Conservation (phyloP, 2,797 vertebrate species). For the Malurus splendens region DNA sequence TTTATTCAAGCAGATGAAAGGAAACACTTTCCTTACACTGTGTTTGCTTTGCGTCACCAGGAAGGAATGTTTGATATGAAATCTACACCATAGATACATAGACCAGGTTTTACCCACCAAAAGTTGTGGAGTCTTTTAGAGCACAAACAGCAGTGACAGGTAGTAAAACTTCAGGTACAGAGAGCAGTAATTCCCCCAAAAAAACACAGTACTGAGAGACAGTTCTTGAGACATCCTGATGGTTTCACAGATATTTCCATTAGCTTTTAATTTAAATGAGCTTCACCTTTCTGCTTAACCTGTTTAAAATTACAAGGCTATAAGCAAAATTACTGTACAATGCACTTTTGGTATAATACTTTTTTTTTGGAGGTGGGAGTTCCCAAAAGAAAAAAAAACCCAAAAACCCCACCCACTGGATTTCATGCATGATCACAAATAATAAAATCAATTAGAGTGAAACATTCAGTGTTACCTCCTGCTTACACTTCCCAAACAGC, state of each 20-base stretch:
- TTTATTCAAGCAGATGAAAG: not conserved
- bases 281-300: not conserved
- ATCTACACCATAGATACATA: not conserved
- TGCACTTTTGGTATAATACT: rapidly evolving
- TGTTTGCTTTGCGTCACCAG: not conserved
- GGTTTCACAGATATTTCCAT: not conserved
- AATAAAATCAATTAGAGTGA: not conserved
- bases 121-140: not conserved
- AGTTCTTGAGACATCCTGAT: not conserved
- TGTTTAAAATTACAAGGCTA: not conserved
- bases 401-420: not conserved
- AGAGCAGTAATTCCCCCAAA: not conserved
- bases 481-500: not conserved
- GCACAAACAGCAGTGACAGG: not conserved
- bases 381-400: not conserved
- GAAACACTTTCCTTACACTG: not conserved
- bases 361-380: not conserved
- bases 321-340: not conserved
- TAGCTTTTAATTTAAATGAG: not conserved
- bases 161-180: not conserved
- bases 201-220: not conserved
- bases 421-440: not conserved
- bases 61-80: not conserved
- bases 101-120: not conserved
- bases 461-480: not conserved